Evolutionary conservation across 2,888 invertebrate species (phyloP).

Genomic region (Adelognathus sp.): DNA sequence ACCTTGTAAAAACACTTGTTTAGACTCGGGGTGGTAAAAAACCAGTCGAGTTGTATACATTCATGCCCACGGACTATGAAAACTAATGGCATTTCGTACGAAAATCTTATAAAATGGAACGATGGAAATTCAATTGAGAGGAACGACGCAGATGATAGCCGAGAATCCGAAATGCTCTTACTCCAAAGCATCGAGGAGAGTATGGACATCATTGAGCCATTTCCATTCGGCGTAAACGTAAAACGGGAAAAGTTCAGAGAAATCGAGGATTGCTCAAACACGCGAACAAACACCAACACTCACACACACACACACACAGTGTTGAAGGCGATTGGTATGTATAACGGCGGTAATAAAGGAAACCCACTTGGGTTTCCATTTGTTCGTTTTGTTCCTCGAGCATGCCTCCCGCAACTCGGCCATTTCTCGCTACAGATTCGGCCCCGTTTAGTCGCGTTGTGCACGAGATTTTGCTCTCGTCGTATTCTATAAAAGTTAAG

Average conservation of each 20-base stretch:
- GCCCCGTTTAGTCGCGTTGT: conserved; percentile 42
- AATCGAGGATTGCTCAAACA: neutral
- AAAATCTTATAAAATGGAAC: neutral
- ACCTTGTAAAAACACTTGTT: neutral
- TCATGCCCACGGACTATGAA: neutral
- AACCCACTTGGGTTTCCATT: conserved; percentile 61
- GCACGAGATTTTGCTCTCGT: conserved; percentile 39
- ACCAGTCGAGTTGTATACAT: neutral
- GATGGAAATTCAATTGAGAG: neutral
- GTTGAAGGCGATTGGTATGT: conserved; percentile 7
- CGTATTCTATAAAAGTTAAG: conserved; percentile 64
- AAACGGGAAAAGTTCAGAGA: neutral
- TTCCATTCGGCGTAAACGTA: neutral
- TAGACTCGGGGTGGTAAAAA: neutral
- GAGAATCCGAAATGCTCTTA: neutral
- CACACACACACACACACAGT: neutral
- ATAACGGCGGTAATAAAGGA: conserved; percentile 62
- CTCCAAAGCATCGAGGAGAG: neutral
- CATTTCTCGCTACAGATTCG: conserved; percentile 15
- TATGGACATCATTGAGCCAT: neutral
- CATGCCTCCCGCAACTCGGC: conserved; percentile 44
- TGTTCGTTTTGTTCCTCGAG: conserved; percentile 58
- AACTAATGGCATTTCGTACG: neutral
- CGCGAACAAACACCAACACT: too few species aligned
- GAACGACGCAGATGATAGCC: neutral